Evolutionary conservation across 2,888 invertebrate species (phyloP), one percentile per base, ranked within the genome.

Genomic region (Drosophila bunnanda): DNA sequence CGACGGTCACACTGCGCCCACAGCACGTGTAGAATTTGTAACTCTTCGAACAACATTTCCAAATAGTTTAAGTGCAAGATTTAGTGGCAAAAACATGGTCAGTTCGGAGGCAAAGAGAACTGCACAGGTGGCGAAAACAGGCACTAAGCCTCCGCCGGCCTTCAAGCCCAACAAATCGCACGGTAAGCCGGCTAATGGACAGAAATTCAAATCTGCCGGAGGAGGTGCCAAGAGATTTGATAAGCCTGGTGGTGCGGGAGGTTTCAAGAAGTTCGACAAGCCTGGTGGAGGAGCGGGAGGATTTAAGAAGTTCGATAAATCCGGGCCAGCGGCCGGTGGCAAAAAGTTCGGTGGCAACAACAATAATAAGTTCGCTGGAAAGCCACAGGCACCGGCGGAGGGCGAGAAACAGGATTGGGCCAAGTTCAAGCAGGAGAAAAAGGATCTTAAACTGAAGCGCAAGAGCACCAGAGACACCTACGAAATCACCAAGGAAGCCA

Each of bases 391-490:
- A 28, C 50, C 69, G 25, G 56, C 36, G 92, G 38, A 68, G 4
- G 55, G 58, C 89, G 88, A 96, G 92, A 94, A 94, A 61, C 94
- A 94, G 0, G 94, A 95, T 88, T 97, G 97, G 96, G 93, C 93
- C 13, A 95, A 95, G 89, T 94, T 95, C 91, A 97, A 96, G 85
- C 94, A 96, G 83, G 94, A 96, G 70, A 96, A 95, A 87, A 96
- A 96, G 82, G 94, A 95, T 75, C 91, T 96, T 2, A 94, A 94
- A 73, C 85, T 94, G 22, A 94, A 94, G 54, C 94, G 96, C 55
- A 95, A 95, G 89, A 94, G 95, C 30, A 93, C 91, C 17, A 93
- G 93, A 25, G 90, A 92, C 36, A 90, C 93, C 2, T 95, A 94
- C 75, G 93, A 94, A 69, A 88, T 94, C 6, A 92, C 94, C 2